These are phyloP conservation scores for Calcarius lapponicus DNA, from an alignment of 2,797 vertebrate species.

Conservation along the genomic window DNA sequence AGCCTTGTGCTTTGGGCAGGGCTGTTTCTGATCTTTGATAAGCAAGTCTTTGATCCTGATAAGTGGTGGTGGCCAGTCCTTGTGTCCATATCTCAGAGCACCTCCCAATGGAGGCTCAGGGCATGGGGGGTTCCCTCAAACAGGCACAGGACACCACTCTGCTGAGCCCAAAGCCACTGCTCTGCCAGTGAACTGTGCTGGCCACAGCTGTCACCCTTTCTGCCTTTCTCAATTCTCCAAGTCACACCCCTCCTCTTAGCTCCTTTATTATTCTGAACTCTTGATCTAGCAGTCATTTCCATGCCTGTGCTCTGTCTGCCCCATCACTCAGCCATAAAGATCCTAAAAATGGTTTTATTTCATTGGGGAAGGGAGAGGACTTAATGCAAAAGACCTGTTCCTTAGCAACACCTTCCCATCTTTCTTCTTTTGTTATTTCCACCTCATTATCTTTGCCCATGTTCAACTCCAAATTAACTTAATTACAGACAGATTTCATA, in stretches of 20 bases:
- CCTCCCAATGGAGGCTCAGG: not conserved
- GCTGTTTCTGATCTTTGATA: not conserved
- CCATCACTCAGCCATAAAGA: not conserved
- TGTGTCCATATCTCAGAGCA: not conserved
- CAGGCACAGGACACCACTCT: not conserved
- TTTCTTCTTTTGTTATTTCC: constrained; percentile 30
- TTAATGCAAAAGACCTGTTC: constrained; percentile 11
- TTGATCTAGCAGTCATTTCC: not conserved
- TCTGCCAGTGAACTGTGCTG: not conserved
- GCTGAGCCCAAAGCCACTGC: not conserved
- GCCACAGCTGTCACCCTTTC: not conserved
- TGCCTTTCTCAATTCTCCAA: not conserved
- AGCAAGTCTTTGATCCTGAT: not conserved
- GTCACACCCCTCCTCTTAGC: not conserved
- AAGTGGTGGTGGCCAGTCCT: not conserved
- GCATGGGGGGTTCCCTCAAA: not conserved
- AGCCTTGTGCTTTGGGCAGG: not conserved
- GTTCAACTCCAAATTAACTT: constrained; percentile 48
- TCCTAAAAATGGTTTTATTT: not conserved
- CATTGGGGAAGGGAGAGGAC: not conserved
- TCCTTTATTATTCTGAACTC: not conserved
- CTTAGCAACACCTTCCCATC: constrained; percentile 52
- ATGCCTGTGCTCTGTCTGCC: not conserved
- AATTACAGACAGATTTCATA: constrained; percentile 64
- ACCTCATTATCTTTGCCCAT: constrained; percentile 19